phyloP scores from a whole-genome alignment of 2,888 invertebrate species.

The Clusia tigrina region DNA sequence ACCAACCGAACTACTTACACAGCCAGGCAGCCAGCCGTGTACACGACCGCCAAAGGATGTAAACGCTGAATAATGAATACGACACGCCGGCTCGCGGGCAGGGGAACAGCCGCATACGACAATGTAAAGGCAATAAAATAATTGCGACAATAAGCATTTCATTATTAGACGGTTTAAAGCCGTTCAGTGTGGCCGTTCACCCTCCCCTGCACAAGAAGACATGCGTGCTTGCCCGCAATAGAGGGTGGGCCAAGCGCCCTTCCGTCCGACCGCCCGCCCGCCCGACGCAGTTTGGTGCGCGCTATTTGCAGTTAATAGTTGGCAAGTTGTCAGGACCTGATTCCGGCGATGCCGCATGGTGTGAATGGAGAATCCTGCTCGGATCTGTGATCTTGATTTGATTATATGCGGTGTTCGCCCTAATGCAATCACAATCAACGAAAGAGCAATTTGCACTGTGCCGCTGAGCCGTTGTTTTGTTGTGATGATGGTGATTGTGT shows the following conservation, averaged over 20 bases:
- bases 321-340: slow-evolving; percentile 48
- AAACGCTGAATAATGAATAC: slow-evolving; percentile 28
- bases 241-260: too few relatives aligned
- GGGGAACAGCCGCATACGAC: slow-evolving; percentile 41
- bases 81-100: background rate
- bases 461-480: too few relatives aligned
- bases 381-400: slow-evolving; percentile 53
- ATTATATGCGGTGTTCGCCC: slow-evolving; percentile 46
- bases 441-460: too few relatives aligned
- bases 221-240: slow-evolving; percentile 1
- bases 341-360: slow-evolving; percentile 30
- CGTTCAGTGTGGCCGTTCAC: background rate
- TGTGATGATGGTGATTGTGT: slow-evolving; percentile 28
- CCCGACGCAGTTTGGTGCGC: slow-evolving; percentile 22
- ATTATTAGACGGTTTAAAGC: slow-evolving; percentile 49
- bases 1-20: slow-evolving; percentile 30
- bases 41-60: slow-evolving; percentile 29
- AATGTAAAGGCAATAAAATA: slow-evolving; percentile 63
- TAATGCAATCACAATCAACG: too few relatives aligned
- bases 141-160: slow-evolving; percentile 66
- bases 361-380: slow-evolving; percentile 32
- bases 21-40: too few relatives aligned
- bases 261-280: too few relatives aligned
- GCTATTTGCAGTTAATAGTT: slow-evolving; percentile 56
- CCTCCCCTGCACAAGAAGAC: slow-evolving; percentile 22